Base-by-base conservation (phyloP, 2,888 invertebrate species). In the Clivina fossor region DNA sequence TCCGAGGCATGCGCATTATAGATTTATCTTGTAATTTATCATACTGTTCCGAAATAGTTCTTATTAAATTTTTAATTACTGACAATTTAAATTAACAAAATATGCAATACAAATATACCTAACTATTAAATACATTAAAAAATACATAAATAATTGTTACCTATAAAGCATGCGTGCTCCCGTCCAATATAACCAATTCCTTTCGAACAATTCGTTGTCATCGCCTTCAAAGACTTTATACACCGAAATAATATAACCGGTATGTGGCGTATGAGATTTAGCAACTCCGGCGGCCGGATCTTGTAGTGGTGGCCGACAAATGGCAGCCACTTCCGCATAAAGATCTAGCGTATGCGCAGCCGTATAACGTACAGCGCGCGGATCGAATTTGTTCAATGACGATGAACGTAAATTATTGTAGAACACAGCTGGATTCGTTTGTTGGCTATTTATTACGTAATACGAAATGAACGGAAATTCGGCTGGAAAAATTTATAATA, bases 141-240 rank as follows among this genome's bases (percentile, higher is more conserved):
- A 24, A 32, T 30, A 30, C 16, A 19, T 30, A 44, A 4, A 19
- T 30, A 44, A 26, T 13, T 43, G 19, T 35, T 32, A 57, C 60
- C 62, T 78, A 76, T 94, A 94, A 58, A 94, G 80, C 88, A 93
- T 93, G 57, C 93, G 79, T 4, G 94, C 94, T n/a, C 94, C 93
- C 19, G 93, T 93, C 94, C 94, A 94, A 70, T 93, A 93, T 13
- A 94, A 79, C 94, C 94, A 94, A 76, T 94, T 93, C 65, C 90
- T 83, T 74, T 94, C 94, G 71, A 94, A 90, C 61, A 90, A 86
- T 68, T 93, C 91, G 47, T 92, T 85, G 73, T 94, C 94, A 70
- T 94, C 93, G 28, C 94, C 94, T 75, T 93, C 93, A 74, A 93
- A 93, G 16, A 93, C 93, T 80, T 92, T 92, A 76, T 92, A 94